These are phyloP conservation scores for Drosophila kuntzei DNA, from an alignment of 2,888 invertebrate genomes.

Conservation along the genomic window DNA sequence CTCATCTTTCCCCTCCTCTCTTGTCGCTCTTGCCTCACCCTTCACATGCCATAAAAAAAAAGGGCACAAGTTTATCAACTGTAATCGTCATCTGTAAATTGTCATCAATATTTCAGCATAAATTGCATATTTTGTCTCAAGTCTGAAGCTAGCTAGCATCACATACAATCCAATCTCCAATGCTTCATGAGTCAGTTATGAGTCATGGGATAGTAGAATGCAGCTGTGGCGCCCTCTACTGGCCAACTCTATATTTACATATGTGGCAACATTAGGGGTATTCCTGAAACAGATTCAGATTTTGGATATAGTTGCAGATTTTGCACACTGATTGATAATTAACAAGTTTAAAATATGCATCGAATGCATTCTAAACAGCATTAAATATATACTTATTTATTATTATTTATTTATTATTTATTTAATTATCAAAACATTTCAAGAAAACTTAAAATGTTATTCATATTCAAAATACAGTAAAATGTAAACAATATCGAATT, in stretches of 20 bases:
- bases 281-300: no score
- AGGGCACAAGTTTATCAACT: slow-evolving; percentile 26
- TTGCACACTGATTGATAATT: no score
- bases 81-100: slow-evolving; percentile 52
- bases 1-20: background rate
- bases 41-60: background rate
- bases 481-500: no score
- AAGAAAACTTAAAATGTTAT: no score
- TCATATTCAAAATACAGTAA: no score
- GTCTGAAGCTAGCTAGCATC: slow-evolving; percentile 34
- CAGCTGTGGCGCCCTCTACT: slow-evolving; percentile 40
- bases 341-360: no score
- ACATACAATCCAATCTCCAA: slow-evolving; percentile 1
- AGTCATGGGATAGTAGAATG: slow-evolving; percentile 30
- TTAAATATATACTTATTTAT: no score
- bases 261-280: slow-evolving; percentile 26
- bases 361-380: no score
- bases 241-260: slow-evolving; percentile 20
- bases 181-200: slow-evolving; percentile 46
- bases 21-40: background rate
- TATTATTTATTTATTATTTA: no score
- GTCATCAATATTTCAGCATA: slow-evolving; percentile 70
- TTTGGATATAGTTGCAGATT: no score
- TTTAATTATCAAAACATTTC: no score
- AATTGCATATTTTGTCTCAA: slow-evolving; percentile 38